A percentile compares a stretch with the other conserved stretches of the same genome.
Conservation (phyloP, 1,140 invertebrate genomes). For the Drosophila lacteicornis region DNA sequence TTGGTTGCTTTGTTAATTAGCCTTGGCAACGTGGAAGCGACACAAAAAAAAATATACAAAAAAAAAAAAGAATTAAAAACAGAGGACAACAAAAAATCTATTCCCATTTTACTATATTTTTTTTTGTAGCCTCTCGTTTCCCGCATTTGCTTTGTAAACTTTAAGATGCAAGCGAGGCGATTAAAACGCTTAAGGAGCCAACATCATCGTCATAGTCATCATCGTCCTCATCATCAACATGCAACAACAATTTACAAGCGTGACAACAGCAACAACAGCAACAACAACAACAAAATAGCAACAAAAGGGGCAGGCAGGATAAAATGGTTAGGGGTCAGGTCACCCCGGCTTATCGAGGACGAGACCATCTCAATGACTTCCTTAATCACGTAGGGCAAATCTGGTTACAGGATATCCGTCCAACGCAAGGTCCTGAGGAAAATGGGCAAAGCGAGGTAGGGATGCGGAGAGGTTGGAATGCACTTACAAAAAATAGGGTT, state of each 20-base stretch:
- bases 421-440: constrained; percentile 50
- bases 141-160: constrained; percentile 69
- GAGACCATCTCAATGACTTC: constrained; percentile 80
- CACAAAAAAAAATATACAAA: neutral
- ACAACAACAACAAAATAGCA: constrained; percentile 21
- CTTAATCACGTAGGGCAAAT: constrained; percentile 82
- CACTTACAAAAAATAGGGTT: neutral
- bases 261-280: constrained; percentile 41
- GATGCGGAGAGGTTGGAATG: neutral
- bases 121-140: constrained; percentile 28
- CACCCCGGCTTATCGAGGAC: constrained; percentile 66
- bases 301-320: constrained; percentile 15
- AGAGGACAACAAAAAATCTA: constrained; percentile 42
- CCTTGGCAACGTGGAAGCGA: constrained; percentile 44
- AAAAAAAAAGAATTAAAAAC: constrained; percentile 8
- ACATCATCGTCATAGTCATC: constrained; percentile 41
- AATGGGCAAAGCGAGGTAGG: constrained; percentile 18
- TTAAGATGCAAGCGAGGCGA: constrained; percentile 66
- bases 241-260: constrained; percentile 71
- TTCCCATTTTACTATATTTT: constrained; percentile 28
- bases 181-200: constrained; percentile 61
- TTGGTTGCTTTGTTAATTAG: constrained; percentile 62
- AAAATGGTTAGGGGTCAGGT: constrained; percentile 38
- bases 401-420: constrained; percentile 80
- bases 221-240: constrained; percentile 33